These are phyloP conservation scores for Pterocles orientalis DNA, from an alignment of 2,113 vertebrate genomes.

Conservation along the genomic window DNA sequence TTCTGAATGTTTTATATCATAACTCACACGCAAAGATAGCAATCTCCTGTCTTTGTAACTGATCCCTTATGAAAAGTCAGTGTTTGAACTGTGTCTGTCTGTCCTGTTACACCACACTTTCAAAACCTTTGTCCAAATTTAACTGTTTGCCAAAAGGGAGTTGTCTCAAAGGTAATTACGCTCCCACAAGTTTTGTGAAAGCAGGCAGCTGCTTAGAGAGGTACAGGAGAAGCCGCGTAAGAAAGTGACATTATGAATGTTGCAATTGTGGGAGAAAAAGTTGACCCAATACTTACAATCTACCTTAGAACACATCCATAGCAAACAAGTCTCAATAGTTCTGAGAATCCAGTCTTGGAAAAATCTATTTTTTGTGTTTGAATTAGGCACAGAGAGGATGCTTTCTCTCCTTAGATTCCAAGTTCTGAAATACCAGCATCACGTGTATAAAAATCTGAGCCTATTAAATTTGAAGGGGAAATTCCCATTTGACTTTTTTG, in stretches of 20 bases:
- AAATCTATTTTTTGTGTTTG: not conserved
- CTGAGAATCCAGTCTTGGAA: not conserved
- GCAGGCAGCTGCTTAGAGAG: not conserved
- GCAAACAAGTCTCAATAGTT: not conserved
- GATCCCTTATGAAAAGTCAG: not conserved
- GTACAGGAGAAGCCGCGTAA: not conserved
- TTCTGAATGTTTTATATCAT: not conserved
- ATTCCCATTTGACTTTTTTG: not conserved
- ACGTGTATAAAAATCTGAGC: not conserved
- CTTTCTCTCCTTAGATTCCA: not conserved
- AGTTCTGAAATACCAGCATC: not conserved
- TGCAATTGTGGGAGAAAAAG: not conserved
- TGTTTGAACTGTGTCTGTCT: not conserved
- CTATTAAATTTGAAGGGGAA: not conserved
- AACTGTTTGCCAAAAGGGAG: constrained; percentile 39
- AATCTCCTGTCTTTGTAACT: not conserved
- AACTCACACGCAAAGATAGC: not conserved
- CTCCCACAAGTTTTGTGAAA: not conserved
- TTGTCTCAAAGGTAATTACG: not conserved
- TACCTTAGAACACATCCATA: not conserved
- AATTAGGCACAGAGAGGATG: not conserved
- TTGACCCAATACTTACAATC: not conserved
- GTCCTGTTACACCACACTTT: not conserved
- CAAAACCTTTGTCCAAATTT: constrained; percentile 23
- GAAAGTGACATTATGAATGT: not conserved